These are phyloP conservation scores for Atrina japonica DNA, from an alignment of 2,888 invertebrate species.

Conservation along the genomic window DNA sequence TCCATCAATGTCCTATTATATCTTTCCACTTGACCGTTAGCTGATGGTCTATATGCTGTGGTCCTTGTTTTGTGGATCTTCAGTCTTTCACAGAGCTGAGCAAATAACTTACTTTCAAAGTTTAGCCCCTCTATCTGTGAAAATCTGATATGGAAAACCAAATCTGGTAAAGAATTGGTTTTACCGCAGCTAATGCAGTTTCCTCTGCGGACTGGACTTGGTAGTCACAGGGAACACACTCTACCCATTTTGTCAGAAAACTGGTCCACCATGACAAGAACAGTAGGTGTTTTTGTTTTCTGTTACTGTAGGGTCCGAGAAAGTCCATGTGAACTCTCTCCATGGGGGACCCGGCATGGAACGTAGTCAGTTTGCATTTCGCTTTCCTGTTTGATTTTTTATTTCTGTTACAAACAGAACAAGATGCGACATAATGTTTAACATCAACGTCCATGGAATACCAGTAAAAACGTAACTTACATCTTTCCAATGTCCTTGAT, in stretches of 20 bases:
- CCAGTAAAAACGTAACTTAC: too few species aligned
- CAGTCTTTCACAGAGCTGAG: slow-evolving; percentile 29
- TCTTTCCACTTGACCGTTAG: slow-evolving; percentile 43
- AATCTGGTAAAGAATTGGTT: slow-evolving; percentile 41
- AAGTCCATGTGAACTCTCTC: slow-evolving; percentile 44
- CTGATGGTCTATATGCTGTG: slow-evolving; percentile 42
- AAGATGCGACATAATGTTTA: too few species aligned
- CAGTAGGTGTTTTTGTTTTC: slow-evolving; percentile 12
- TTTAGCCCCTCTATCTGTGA: slow-evolving; percentile 41
- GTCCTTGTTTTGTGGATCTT: slow-evolving; percentile 39
- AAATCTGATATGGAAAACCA: slow-evolving; percentile 39
- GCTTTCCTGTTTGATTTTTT: too few species aligned
- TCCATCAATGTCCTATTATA: slow-evolving; percentile 35
- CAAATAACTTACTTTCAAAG: slow-evolving; percentile 41
- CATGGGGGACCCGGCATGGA: slow-evolving; percentile 18
- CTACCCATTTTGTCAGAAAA: slow-evolving; percentile 51
- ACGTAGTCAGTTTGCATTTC: too few species aligned
- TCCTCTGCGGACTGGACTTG: slow-evolving; percentile 36
- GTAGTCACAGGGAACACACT: slow-evolving; percentile 39
- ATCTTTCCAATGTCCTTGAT: too few species aligned
- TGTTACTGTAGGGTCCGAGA: slow-evolving; percentile 33
- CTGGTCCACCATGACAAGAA: slow-evolving; percentile 39
- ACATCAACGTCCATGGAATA: too few species aligned
- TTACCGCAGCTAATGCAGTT: slow-evolving; percentile 38
- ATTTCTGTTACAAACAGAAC: too few species aligned